These are phyloP conservation scores for Eucera pruinosa DNA, from an alignment of 2,888 invertebrate species.

Conservation along the genomic window DNA sequence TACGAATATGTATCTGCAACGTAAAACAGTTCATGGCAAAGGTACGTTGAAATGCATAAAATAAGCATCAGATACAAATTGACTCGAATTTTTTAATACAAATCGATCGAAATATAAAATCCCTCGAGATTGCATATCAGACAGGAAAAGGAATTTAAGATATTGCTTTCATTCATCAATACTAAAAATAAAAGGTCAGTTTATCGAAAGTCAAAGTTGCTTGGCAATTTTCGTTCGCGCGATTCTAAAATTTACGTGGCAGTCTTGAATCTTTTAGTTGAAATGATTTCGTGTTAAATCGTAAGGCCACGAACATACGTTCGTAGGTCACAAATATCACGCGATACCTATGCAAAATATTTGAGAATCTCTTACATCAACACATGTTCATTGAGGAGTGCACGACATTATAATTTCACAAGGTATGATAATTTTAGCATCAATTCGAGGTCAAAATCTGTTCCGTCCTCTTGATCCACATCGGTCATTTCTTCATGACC, in stretches of 20 bases:
- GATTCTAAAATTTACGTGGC: not conserved
- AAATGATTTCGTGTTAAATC: slow-evolving; percentile 8
- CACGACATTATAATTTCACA: slow-evolving; percentile 64
- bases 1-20: not conserved
- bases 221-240: not conserved
- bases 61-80: not conserved
- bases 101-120: slow-evolving; percentile 4
- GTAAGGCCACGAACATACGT: slow-evolving; percentile 7
- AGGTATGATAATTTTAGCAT: slow-evolving; percentile 75
- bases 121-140: slow-evolving; percentile 1
- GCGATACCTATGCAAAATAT: slow-evolving; percentile 7
- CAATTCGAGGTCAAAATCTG: slow-evolving; percentile 77
- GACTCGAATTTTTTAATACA: not conserved
- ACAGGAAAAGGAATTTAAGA: slow-evolving; percentile 8
- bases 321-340: slow-evolving; percentile 19
- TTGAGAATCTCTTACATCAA: slow-evolving; percentile 37
- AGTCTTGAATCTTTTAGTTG: not conserved
- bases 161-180: slow-evolving; percentile 27
- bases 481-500: slow-evolving; percentile 59
- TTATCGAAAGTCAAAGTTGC: slow-evolving; percentile 2
- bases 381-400: slow-evolving; percentile 48
- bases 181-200: slow-evolving; percentile 22
- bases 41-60: not conserved
- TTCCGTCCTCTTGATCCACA: slow-evolving; percentile 73
- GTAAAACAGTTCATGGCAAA: not conserved